Evolutionary conservation across 2,888 invertebrate species (phyloP), one percentile per base, ranked within the genome.

Genomic region (Gastracanthus pulcherrimus): DNA sequence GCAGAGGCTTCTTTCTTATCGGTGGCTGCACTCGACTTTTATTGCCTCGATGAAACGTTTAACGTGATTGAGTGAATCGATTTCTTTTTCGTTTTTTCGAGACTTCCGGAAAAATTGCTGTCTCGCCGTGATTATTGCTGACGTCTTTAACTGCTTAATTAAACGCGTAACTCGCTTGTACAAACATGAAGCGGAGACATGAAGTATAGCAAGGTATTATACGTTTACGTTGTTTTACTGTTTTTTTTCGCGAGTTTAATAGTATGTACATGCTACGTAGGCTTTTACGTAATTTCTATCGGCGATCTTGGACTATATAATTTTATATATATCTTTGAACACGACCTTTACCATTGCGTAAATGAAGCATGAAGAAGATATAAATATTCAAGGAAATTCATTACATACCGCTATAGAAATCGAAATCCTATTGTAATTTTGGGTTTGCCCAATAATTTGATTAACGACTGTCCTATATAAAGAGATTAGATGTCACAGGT

Each of bases 321-420:
- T 51, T 51, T 23, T 23, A 16, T 11, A 62, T 13, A 0, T 58
- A 31, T n/a, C 29, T 62, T 34, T n/a, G 2, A 7, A 16, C 16
- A 16, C 48, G n/a, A 7, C n/a, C 23, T 41, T 69, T 69, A 19
- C 26, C 23, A 23, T 36, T 4, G 60, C 69, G 60, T 16, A 70
- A 62, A 48, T 6, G 75, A 51, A 36, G 26, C 29, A 11, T n/a
- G 23, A 13, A 51, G 66, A 26, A 36, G 16, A 26, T 48, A 31
- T 75, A 64, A 36, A 36, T 66, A 66, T 64, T 66, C 62, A 64
- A 62, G 45, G 31, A 29, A 71, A 58, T 41, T 26, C 58, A 38
- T 23, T 64, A n/a, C 16, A n/a, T n/a, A 45, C n/a, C n/a, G 45
- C 16, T n/a, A 13, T n/a, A n/a, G n/a, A 13, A 26, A 29, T n/a